These are phyloP conservation scores for Genyomyrus donnyi DNA, from an alignment of 2,113 vertebrate genomes.

Conservation along the genomic window DNA sequence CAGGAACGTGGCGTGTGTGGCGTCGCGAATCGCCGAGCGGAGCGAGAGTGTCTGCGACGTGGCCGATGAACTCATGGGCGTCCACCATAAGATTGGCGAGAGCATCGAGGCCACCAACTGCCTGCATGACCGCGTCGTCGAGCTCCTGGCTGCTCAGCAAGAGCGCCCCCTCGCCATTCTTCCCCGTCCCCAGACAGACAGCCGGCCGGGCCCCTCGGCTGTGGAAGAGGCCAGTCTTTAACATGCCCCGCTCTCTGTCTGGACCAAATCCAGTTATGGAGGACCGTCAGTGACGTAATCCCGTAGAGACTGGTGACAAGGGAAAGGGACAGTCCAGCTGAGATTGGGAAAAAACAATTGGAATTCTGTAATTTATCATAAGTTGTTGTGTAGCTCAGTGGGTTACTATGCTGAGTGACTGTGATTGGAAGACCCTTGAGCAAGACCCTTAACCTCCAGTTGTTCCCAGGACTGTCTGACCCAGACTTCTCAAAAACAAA, in stretches of 20 bases:
- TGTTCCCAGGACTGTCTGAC: not conserved
- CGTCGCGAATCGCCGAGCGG: slow-evolving; percentile 18
- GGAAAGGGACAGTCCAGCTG: not conserved
- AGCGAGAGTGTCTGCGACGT: slow-evolving; percentile 18
- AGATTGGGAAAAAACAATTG: not conserved
- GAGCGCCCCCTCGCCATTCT: slow-evolving; percentile 7
- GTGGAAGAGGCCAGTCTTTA: not conserved
- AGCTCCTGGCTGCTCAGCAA: slow-evolving; percentile 17
- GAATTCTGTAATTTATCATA: not conserved
- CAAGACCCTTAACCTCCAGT: not conserved
- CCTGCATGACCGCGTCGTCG: slow-evolving; percentile 21
- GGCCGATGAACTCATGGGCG: slow-evolving; percentile 21
- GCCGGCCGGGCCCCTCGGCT: not conserved
- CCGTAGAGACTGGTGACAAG: not conserved
- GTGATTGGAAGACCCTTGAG: not conserved
- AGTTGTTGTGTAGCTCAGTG: not conserved
- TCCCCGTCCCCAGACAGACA: not conserved
- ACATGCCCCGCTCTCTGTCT: not conserved
- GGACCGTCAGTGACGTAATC: not conserved
- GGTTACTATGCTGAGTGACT: not conserved
- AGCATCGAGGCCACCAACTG: slow-evolving; percentile 28
- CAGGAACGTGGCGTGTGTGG: slow-evolving; percentile 18
- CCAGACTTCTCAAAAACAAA: not conserved
- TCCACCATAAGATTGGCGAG: slow-evolving; percentile 20
- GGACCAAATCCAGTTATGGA: not conserved